Conservation (phyloP, 2,888 invertebrate species). For the Fragum sueziense region DNA sequence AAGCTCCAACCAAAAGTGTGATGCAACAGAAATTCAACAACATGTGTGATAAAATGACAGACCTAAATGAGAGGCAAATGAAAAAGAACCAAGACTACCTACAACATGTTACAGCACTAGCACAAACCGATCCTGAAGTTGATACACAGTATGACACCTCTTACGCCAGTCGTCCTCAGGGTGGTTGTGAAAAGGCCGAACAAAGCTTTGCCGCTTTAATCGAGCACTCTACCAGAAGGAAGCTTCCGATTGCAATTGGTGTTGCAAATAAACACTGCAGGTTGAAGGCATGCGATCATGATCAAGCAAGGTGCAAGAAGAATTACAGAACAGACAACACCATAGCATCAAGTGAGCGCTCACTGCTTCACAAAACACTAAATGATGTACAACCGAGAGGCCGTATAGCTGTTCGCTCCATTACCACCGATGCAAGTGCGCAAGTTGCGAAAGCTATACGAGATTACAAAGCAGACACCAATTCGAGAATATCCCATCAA, state of each 20-base stretch:
- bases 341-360: no score
- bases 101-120: constrained; percentile 4
- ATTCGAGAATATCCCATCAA: not conserved
- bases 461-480: not conserved
- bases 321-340: no score
- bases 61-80: constrained; percentile 11
- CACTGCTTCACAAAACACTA: no score
- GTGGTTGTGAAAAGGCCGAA: constrained; percentile 26
- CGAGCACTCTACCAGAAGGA: constrained; percentile 6
- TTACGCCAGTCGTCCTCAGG: constrained; percentile 22
- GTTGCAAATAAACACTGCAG: constrained; percentile 3
- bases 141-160: constrained; percentile 20
- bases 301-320: not conserved
- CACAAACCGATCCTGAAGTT: not conserved
- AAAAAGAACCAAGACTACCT: constrained; percentile 14
- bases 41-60: constrained; percentile 9
- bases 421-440: not conserved
- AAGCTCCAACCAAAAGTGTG: constrained; percentile 14
- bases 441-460: constrained; percentile 2
- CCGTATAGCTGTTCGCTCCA: not conserved
- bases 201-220: constrained; percentile 15
- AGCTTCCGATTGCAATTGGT: constrained; percentile 2
- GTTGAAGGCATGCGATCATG: not conserved
- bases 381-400: not conserved
- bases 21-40: constrained; percentile 15